Evolutionary conservation across 92 coral and sea anemone species (phyloP), one percentile per base, ranked within the genome.

Genomic region (Zoanthus gigantus): DNA sequence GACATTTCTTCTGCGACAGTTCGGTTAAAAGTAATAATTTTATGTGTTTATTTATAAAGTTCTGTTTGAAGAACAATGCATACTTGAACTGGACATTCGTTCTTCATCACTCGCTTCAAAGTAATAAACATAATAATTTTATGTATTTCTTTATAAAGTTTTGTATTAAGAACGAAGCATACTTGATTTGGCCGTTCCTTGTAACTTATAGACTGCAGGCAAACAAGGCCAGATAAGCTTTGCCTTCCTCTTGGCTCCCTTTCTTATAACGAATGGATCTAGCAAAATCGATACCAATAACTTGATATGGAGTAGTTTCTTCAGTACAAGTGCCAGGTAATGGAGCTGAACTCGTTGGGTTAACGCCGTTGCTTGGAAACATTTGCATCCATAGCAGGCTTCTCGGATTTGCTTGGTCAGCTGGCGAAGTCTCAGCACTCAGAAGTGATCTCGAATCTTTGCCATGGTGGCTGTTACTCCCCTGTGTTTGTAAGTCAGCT

Each of bases 391-490:
- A 54, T 48, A 56, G 53, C 82, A 77, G 0, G 82, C 82, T 77
- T 23, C 82, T 7, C 50, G 69, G 66, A 77, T 67, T 10, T 32
- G 68, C 29, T 77, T 54, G 29, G 47, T 56, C 53, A 77, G 82
- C 28, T 9, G 12, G 66, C 69, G 68, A 28, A 77, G 68, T 31
- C 68, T 77, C 13, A 68, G 82, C 32, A 77, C 29, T 47, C 82
- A 54, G 46, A 0, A 77, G 68, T 46, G 66, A 10, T 77, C 82
- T 14, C 48, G 82, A 6, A 28, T 12, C 18, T 57, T 46, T 0
- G 82, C 9, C 82, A 77, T 77, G 30, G 82, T 77, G 30, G 68
- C 82, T 13, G 68, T 77, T 31, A 54, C 82, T 77, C 82, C 82
- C 68, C 68, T 48, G 82, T 6, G 69, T 77, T 10, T 13, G 82